Base-by-base conservation (phyloP, 2,888 invertebrate genomes). In the Aricia artaxerxes region DNA sequence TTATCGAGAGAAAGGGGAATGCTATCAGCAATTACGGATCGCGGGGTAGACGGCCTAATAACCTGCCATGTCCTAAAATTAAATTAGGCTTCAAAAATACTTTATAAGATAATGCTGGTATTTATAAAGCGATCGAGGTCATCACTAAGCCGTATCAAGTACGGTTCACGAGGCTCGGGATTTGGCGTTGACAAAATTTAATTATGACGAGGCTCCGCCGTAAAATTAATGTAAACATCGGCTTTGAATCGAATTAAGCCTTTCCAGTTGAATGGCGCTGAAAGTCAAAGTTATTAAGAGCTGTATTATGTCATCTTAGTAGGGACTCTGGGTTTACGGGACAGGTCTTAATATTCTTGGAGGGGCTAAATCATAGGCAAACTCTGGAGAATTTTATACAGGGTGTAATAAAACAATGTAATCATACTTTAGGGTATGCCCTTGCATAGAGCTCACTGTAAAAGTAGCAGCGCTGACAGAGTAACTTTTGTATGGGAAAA, bases 231-330 rank as follows among this genome's bases (percentile, higher is more conserved):
- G 76, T 57, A 53, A 76, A 57, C 76, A 76, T 76, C 49, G 57
- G 76, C 76, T 76, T 76, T 76, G 53, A 57, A 76, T 76, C 76
- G 5, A 76, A 76, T 76, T 57, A 76, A 24, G 76, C 69, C 69
- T 69, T 38, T 38, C 69, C 69, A 38, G 76, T 75, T 75, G 31
- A 75, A 75, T 49, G 49, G 49, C 49, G 49, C 53, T 75, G 75
- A 49, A 75, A 44, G 44, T 75, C 44, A 75, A 75, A 69, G 35
- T 69, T 69, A 69, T 73, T 73, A 44, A 73, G n/a, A 44, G 73
- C 44, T 35, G 69, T 75, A 75, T 75, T 75, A 24, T 31, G 75
- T 73, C 44, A n/a, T 75, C 49, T 75, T 49, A 44, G 44, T 49
- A 1, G 44, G 69, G 31, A 69, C 35, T 38, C 35, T 13, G 69